Percentiles rank a stretch among this genome's conserved stretches.
Evolutionary conservation across 2,113 vertebrate genomes (phyloP).

Genomic region (Colius striatus): DNA sequence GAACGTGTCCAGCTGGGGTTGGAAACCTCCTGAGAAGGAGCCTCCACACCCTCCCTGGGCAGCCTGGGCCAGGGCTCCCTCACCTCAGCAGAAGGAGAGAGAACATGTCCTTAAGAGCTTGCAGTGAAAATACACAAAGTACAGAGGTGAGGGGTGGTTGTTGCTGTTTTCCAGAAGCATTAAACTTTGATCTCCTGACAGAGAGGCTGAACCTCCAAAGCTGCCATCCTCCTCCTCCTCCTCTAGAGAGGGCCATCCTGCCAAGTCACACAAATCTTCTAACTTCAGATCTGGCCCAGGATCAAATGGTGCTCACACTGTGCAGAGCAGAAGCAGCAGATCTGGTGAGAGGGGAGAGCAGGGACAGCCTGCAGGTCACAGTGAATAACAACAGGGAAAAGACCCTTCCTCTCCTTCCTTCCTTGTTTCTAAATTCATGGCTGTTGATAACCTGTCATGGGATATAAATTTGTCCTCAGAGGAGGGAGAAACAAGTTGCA

Average conservation of each 20-base stretch:
- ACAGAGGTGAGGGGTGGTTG: neutral
- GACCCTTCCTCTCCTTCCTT: neutral
- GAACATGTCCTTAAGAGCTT: neutral
- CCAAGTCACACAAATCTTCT: neutral
- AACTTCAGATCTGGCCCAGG: neutral
- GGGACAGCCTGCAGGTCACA: accelerated
- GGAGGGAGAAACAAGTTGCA: neutral
- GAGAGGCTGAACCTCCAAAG: neutral
- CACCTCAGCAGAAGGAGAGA: neutral
- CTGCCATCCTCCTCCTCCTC: neutral
- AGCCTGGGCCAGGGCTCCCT: no score
- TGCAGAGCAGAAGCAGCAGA: neutral
- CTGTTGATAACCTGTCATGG: neutral
- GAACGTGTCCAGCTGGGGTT: no score
- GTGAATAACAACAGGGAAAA: neutral
- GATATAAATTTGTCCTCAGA: neutral
- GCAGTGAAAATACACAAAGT: neutral
- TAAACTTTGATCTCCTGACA: neutral
- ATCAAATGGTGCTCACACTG: neutral
- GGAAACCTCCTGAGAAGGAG: no score
- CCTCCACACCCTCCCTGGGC: no score
- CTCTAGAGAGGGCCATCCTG: neutral
- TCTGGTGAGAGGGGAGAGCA: neutral
- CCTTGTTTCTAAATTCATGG: neutral
- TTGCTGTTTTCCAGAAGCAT: neutral